Evolutionary conservation across 2,888 invertebrate genomes (phyloP).

Genomic region (Cryptocephalus primarius): DNA sequence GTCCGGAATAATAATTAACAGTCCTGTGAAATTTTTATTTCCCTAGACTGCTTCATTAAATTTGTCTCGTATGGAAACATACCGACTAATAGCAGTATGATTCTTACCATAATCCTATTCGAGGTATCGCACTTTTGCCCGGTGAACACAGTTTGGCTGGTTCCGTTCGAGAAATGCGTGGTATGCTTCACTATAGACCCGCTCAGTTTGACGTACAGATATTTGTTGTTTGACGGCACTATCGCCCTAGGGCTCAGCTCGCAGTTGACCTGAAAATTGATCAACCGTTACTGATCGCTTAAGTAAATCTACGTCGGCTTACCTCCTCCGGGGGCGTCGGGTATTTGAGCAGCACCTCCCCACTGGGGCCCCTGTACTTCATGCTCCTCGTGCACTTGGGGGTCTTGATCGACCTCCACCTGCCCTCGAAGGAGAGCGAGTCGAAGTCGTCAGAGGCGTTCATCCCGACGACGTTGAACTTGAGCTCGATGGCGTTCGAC

Average conservation of each 20-base stretch:
- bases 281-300: no score
- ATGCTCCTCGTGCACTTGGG: slow-evolving; percentile 59
- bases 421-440: slow-evolving; percentile 73
- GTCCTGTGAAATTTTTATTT: no score
- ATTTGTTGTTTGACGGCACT: slow-evolving; percentile 63
- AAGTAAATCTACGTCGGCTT: no score
- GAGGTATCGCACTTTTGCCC: slow-evolving; percentile 53
- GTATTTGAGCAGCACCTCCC: slow-evolving; percentile 54
- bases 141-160: slow-evolving; percentile 32
- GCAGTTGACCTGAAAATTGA: slow-evolving; percentile 55
- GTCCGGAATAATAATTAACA: no score
- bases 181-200: slow-evolving; percentile 43
- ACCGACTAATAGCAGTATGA: no score
- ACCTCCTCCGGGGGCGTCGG: slow-evolving; percentile 25
- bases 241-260: slow-evolving; percentile 72
- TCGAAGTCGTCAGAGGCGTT: slow-evolving; percentile 76
- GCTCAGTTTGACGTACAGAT: slow-evolving; percentile 66
- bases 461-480: slow-evolving; percentile 76
- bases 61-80: no score
- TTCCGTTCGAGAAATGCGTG: slow-evolving; percentile 46
- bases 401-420: slow-evolving; percentile 67
- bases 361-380: slow-evolving; percentile 63
- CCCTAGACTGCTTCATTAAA: no score
- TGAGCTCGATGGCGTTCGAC: slow-evolving; percentile 65
- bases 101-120: slow-evolving; percentile 59